Conservation (phyloP, 2,888 invertebrate genomes). For the Limnephilus marmoratus region DNA sequence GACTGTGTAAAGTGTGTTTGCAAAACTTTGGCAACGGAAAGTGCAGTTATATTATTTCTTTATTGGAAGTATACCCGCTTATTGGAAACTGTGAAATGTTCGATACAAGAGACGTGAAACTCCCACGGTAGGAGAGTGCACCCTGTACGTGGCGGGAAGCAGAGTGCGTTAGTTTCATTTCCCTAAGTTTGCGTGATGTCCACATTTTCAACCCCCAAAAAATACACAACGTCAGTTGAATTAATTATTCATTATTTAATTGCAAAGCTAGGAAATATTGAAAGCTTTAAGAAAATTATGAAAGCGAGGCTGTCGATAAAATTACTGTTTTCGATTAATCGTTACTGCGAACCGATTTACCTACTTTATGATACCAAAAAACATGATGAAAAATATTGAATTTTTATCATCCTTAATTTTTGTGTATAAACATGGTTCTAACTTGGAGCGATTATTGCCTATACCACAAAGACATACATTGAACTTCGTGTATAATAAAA, state of each 20-base stretch:
- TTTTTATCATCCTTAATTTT: no score
- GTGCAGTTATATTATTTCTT: slow-evolving; percentile 55
- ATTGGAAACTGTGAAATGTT: slow-evolving; percentile 7
- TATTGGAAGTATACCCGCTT: slow-evolving; percentile 43
- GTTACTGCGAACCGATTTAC: no score
- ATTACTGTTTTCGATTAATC: no score
- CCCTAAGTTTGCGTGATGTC: neutral
- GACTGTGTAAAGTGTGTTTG: slow-evolving; percentile 49
- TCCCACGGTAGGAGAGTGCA: neutral
- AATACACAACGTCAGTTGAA: neutral
- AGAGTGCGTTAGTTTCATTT: neutral
- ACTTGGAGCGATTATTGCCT: no score
- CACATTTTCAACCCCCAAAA: neutral
- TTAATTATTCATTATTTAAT: neutral
- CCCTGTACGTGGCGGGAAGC: neutral
- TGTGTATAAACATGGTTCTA: no score
- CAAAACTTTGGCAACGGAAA: slow-evolving; percentile 43
- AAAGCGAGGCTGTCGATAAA: no score
- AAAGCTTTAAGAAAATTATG: no score
- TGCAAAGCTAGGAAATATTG: neutral
- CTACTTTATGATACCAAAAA: no score
- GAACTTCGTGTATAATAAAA: no score
- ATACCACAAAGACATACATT: no score
- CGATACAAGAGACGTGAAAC: slow-evolving; percentile 21
- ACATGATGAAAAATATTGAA: no score